Evolutionary conservation across 2,888 invertebrate genomes (phyloP), one percentile per base, ranked within the genome.

Genomic region (Drosophila parthenogenetica): DNA sequence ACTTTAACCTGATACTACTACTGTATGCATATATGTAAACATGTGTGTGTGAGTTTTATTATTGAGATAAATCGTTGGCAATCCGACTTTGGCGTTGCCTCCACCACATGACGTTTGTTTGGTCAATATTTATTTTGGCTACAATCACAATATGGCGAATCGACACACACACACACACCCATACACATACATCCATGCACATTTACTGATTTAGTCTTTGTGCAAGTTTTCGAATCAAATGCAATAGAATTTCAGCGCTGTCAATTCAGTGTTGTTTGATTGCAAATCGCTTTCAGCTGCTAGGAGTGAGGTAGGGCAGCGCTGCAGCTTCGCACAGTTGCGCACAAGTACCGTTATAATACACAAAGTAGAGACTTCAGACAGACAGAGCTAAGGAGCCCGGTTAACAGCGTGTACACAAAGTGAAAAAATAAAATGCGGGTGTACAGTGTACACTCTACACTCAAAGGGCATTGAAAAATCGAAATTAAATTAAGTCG

Each of bases 81-180:
- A 67, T 77, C 67, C 40, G 29, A 46, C 49, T 55, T 54, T 76
- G 29, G n/a, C 25, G 70, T 49, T 43, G 45, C 7, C 8, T 29
- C 54, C 25, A 35, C 62, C 54, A 57, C 22, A 51, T 70, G 79
- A 53, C 65, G 72, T 81, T 85, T 85, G 85, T 85, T 85, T 85
- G 75, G 85, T 85, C 85, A 85, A 85, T 85, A 85, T 85, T 89
- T 85, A 64, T 70, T 62, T 71, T 70, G 67, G 59, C 65, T 66
- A 59, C 53, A 39, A 43, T 48, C 53, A 68, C 49, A 62, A 64
- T 57, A 64, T 39, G 60, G 63, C 42, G 17, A 32, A 39, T 50
- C 40, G 29, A 50, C 39, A 51, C 22, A 61, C 35, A 58, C 42
- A 49, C n/a, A 65, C 45, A 8, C 29, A 55, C 42, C 53, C 45